These are phyloP conservation scores for Promerops cafer DNA, from an alignment of 2,113 vertebrate genomes.

Conservation along the genomic window DNA sequence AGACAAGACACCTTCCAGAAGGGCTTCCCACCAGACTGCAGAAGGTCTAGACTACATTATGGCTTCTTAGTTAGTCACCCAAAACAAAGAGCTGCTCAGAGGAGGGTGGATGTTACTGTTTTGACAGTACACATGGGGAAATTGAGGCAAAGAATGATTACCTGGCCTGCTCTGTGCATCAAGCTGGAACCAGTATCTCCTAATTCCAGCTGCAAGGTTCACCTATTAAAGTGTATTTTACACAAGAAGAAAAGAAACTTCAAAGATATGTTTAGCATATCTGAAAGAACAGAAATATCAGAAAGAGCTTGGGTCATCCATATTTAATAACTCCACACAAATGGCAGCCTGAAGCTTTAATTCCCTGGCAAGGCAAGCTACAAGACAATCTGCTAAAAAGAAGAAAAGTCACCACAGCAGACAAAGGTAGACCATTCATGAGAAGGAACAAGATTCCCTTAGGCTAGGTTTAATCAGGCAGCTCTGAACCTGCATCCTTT, in stretches of 20 bases:
- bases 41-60: background rate
- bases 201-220: background rate
- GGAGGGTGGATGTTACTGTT: background rate
- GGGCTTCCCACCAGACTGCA: background rate
- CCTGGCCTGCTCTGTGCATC: background rate
- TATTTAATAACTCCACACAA: constrained; percentile 13
- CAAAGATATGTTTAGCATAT: background rate
- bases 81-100: background rate
- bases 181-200: background rate
- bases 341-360: background rate
- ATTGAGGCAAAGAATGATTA: background rate
- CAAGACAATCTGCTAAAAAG: background rate
- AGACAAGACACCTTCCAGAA: background rate
- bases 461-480: background rate
- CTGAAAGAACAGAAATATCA: background rate
- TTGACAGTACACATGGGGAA: background rate
- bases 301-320: background rate
- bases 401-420: background rate
- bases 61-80: background rate
- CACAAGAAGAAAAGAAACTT: background rate
- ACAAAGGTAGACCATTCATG: background rate
- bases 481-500: background rate
- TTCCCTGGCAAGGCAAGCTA: background rate
- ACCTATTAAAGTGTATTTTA: background rate
- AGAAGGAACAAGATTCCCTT: background rate